Evolutionary conservation across 2,888 invertebrate species (phyloP), one percentile per base, ranked within the genome.

Genomic region (Tetranychus truncatus): DNA sequence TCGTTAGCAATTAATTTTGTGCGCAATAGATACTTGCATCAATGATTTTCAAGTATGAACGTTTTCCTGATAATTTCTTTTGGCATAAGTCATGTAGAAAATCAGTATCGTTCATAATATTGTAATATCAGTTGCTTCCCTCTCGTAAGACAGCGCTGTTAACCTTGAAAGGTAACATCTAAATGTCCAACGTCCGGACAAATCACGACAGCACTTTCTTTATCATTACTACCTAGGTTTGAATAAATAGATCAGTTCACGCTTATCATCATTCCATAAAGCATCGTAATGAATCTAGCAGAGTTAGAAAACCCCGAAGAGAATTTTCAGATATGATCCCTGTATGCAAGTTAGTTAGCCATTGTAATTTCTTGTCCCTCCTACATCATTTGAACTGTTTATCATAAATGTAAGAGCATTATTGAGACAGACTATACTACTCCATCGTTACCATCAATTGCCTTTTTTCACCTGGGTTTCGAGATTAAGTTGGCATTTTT

Each of bases 211-310:
- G 71, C 45, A 15, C n/a, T 34, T 18, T 71, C 11, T 46, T 5
- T 21, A 18, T 45, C 7, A 3, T 24, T 5, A 20, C 67, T n/a
- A 5, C 9, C 20, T 20, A n/a, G 67, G 67, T 7, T 9, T n/a
- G 20, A 67, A 67, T 2, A 24, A 67, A n/a, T n/a, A 5, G 9
- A 11, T 11, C 20, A n/a, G 24, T 20, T 20, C 20, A 21, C 15
- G 1, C n/a, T 15, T 11, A 46, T 46, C 46, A 7, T 46, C 46
- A 9, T 9, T 46, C 46, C 46, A 46, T n/a, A 20, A 20, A 20
- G n/a, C 18, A 67, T 20, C 9, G 67, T n/a, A n/a, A 67, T 18
- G 74, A 45, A 20, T 45, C n/a, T 74, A 6, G 74, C 71, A 18
- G 45, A n/a, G 1, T 18, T 15, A 4, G 34, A 15, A 71, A 34